A percentile compares a stretch with the other conserved stretches of the same genome.
These are phyloP conservation scores for Maniola hyperantus DNA, from an alignment of 2,888 invertebrate species.

Conservation along the genomic window DNA sequence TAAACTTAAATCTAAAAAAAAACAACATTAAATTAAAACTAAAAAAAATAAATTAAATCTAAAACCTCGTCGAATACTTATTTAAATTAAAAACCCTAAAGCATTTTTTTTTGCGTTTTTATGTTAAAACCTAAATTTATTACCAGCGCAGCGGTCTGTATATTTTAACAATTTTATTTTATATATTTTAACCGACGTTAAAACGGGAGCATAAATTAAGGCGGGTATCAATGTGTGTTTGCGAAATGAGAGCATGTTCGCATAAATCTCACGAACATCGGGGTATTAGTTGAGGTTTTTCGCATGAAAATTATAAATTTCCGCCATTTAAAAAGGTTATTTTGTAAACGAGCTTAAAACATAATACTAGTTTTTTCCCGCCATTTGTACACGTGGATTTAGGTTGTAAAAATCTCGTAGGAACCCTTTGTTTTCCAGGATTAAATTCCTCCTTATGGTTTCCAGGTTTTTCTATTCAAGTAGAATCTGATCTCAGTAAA, in stretches of 20 bases:
- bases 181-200: neutral
- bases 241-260: neutral
- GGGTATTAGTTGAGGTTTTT: conserved; percentile 8
- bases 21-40: too few species aligned
- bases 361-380: neutral
- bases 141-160: neutral
- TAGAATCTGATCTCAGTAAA: too few species aligned
- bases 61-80: too few species aligned
- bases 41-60: too few species aligned
- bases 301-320: conserved; percentile 12
- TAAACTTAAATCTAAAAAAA: too few species aligned
- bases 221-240: conserved; percentile 8
- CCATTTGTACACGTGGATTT: neutral
- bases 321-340: neutral
- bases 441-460: neutral
- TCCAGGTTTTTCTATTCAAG: too few species aligned
- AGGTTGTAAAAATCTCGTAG: neutral
- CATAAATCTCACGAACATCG: conserved; percentile 6
- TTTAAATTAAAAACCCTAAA: too few species aligned
- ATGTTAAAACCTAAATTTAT: neutral
- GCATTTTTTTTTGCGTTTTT: neutral
- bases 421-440: neutral
- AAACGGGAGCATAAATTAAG: conserved; percentile 1
- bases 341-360: neutral
- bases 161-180: neutral